Percentiles rank a stretch among this genome's conserved stretches.
phyloP scores from a whole-genome alignment of 2,113 vertebrate genomes.

The Excalfactoria chinensis region DNA sequence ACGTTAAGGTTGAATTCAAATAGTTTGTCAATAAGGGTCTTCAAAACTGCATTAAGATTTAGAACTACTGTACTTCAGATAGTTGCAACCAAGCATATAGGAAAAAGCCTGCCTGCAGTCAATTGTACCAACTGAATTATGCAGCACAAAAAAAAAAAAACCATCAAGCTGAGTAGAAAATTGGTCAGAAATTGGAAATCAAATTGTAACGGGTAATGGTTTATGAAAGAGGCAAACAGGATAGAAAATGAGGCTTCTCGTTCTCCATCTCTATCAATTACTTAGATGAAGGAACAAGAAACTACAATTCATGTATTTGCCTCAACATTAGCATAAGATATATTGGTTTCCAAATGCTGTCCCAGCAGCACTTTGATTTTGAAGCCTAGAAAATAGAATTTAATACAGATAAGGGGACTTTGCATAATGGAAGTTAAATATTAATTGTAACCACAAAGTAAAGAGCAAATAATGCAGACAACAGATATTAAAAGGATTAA shows the following conservation, averaged over 20 bases:
- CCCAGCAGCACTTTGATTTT: background rate
- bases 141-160: background rate
- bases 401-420: constrained; percentile 4
- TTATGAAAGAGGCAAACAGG: constrained; percentile 31
- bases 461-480: constrained; percentile 59
- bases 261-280: constrained; percentile 40
- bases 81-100: background rate
- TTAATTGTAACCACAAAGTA: constrained; percentile 50
- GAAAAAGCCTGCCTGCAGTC: background rate
- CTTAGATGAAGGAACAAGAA: constrained; percentile 12
- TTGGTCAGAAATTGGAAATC: constrained; percentile 44
- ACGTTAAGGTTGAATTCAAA: background rate
- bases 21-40: background rate
- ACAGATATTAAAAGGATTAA: constrained; percentile 61
- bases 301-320: background rate
- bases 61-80: background rate
- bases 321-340: background rate
- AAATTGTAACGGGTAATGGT: constrained; percentile 10
- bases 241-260: background rate
- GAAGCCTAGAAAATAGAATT: constrained; percentile 26
- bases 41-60: background rate
- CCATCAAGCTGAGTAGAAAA: constrained; percentile 32
- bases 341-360: background rate
- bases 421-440: constrained; percentile 61
- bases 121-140: background rate